phyloP scores from a whole-genome alignment of 2,888 invertebrate genomes.

The Parnassius smintheus region DNA sequence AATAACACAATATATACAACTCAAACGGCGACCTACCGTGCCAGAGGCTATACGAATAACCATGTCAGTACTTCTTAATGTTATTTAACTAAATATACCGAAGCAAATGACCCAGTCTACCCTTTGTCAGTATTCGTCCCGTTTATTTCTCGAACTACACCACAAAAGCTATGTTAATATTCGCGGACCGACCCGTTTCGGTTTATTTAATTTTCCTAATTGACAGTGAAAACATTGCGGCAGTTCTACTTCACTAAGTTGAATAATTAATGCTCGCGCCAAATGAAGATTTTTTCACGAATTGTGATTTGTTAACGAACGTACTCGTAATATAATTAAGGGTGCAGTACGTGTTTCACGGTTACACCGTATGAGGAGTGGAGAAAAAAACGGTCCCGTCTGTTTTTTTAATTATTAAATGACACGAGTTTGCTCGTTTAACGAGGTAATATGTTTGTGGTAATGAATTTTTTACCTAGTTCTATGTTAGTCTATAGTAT shows the following conservation, averaged over 20 bases:
- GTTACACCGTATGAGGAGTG: slow-evolving; percentile 16
- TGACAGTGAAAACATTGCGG: slow-evolving; percentile 59
- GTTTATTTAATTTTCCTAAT: slow-evolving; percentile 73
- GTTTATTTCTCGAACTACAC: slow-evolving; percentile 18
- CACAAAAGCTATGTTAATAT: slow-evolving; percentile 66
- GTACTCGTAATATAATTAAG: slow-evolving; percentile 54
- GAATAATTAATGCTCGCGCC: slow-evolving; percentile 52
- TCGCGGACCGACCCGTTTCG: slow-evolving; percentile 51
- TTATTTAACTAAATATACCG: slow-evolving; percentile 17
- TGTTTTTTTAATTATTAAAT: slow-evolving; percentile 14
- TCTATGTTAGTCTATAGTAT: neutral
- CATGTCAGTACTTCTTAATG: slow-evolving; percentile 3
- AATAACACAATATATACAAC: too few relatives aligned
- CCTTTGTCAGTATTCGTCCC: slow-evolving; percentile 20
- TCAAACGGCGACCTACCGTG: too few relatives aligned
- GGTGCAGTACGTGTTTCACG: slow-evolving; percentile 20
- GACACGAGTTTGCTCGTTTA: slow-evolving; percentile 11
- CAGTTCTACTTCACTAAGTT: slow-evolving; percentile 44
- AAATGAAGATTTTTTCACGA: slow-evolving; percentile 51
- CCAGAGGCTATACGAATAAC: too few relatives aligned
- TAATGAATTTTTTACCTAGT: neutral
- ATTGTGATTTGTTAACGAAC: slow-evolving; percentile 53
- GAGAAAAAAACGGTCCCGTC: neutral
- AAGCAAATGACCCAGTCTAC: slow-evolving; percentile 11
- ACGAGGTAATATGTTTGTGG: neutral